Conservation (phyloP, 1,140 invertebrate species). For the Gonioctena quinquepunctata region DNA sequence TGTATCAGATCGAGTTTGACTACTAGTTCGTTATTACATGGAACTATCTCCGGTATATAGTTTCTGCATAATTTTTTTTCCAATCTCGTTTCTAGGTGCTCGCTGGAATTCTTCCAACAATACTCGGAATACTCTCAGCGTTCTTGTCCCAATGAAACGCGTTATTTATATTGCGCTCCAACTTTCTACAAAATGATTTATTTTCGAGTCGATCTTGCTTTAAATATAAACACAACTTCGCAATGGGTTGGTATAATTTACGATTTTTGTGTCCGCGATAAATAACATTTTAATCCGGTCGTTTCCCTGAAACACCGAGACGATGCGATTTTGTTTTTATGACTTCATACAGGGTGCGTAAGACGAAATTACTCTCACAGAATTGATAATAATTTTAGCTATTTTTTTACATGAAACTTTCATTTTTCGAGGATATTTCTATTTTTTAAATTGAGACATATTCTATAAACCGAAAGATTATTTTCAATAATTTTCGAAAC, state of each 20-base stretch:
- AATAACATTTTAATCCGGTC: no score
- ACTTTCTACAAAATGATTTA: not conserved
- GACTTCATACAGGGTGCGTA: no score
- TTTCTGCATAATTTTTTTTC: not conserved
- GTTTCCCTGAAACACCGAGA: no score
- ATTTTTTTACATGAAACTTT: no score
- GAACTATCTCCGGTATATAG: not conserved
- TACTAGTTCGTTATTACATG: not conserved
- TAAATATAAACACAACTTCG: not conserved
- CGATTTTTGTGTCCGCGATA: not conserved
- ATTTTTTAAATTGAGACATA: no score
- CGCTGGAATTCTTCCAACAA: not conserved
- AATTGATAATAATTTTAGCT: no score
- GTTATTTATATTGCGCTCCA: not conserved
- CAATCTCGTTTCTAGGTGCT: not conserved
- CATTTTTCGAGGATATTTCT: no score
- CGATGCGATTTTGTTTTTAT: no score
- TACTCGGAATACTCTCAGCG: not conserved
- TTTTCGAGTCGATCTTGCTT: not conserved
- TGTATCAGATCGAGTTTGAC: not conserved
- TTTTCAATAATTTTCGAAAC: no score
- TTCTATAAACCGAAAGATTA: no score
- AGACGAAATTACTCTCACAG: no score
- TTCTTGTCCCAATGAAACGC: not conserved
- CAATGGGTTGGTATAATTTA: not conserved